Evolutionary conservation across 2,113 vertebrate genomes (phyloP), one percentile per base, ranked within the genome.

Genomic region (Spheniscus mendiculus): DNA sequence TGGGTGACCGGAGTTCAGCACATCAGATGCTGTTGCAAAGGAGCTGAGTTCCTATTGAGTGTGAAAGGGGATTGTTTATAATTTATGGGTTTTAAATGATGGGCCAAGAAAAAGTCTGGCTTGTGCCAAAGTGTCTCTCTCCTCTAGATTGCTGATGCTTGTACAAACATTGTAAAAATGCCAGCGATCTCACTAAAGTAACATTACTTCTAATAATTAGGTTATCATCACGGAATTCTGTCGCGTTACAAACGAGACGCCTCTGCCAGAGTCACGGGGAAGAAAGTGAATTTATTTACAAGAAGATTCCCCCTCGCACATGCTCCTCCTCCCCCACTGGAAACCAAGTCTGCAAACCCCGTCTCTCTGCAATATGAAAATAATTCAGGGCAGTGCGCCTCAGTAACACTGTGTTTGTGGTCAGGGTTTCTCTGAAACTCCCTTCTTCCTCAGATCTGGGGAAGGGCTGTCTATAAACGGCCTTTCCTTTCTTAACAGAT

Each of bases 61-160:
- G 98, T 98, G 98, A 98, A 99, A 98, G 98, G 97, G 95, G 98
- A 90, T 98, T 98, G 97, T 98, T 99, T 98, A 98, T 99, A 99
- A 99, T 99, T 99, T 98, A 99, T 99, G 98, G 98, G 97, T 98
- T 99, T 99, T 99, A 99, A 99, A 99, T 98, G 98, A 98, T 98
- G 98, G 98, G 98, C 98, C 98, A 98, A 98, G 98, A 98, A 98
- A 98, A 98, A 98, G 98, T 98, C 98, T 98, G 97, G 95, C 97
- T 94, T 98, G 97, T 98, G 95, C 96, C 96, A 96, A 98, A 98
- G 95, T 94, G 95, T 95, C 95, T 98, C 97, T 94, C 93, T 97
- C 88, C 78, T 88, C 82, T 88, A 93, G 96, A 96, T 80, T 95
- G 84, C 94, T 87, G 95, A 80, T 81, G 87, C 89, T 96, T 96